Evolutionary conservation across 1,140 invertebrate genomes (phyloP), one percentile per base, ranked within the genome.

Genomic region (Steinernema khuongi): DNA sequence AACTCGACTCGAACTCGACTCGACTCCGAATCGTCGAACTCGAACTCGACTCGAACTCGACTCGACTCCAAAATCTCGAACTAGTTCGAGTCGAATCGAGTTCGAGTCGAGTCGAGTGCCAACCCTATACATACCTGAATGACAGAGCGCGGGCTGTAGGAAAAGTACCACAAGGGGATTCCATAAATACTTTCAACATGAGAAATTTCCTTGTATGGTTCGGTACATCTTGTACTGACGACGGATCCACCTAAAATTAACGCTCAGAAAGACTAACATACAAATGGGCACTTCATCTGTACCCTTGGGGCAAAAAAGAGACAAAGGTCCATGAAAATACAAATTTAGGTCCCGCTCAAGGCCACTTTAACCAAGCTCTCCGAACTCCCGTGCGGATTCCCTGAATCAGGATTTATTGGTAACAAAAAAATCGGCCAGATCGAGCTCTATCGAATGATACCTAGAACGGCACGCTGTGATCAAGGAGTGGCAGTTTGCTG

Each of bases 181-280:
- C 89, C 89, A 82, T 95, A 90, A 11, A 97, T 84, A 41, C 90
- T 92, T 77, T 93, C 90, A 44, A 92, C 90, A 43, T 92, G 91
- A 31, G 91, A 91, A 79, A 91, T 91, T 44, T 90, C 89, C 77
- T 92, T 89, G 86, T 94, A 97, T 66, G 90, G 90, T 87, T 97
- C 92, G 0, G 94, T 95, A 86, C 95, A 98, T 44, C 94, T 89
- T 1, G 92, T 96, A 43, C 91, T 94, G 0, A 97, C 85, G 50
- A 99, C 90, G 86, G 92, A 91, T 28, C 93, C 96, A 67, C 94
- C 94, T 91, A 85, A 1, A 86, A 84, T 77, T 28, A 77, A 77
- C 7, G 19, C 76, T 72, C 22, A 32, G 19, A n/a, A 74, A 74
- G 14, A 31, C 26, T 19, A 72, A 30, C 22, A 79, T 28, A 30